Evolutionary conservation across 2,888 invertebrate species (phyloP), one percentile per base, ranked within the genome.

Genomic region (Linyphia triangularis): DNA sequence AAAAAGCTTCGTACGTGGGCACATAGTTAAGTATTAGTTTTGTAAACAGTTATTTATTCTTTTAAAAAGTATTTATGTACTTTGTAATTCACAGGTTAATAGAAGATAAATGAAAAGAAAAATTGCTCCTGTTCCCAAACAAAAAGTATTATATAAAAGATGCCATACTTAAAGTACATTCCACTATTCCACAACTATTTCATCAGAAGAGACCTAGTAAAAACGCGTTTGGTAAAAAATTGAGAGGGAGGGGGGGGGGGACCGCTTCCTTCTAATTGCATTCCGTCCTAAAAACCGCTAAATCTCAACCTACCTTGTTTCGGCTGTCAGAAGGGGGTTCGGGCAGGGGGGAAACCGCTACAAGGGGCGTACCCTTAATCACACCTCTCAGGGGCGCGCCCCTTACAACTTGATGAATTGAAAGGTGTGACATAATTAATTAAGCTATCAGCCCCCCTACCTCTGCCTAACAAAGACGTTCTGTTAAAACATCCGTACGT

Each of bases 401-500:
- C 72, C 63, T 22, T 37, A 13, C 84, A 26, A 69, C 51, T 51
- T 77, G 84, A 84, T 84, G 67, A 84, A 84, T 84, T 69, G 84
- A 84, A 73, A 84, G 84, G 84, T 84, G 84, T 84, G 84, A 84
- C 73, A 77, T 84, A 84, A 84, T 84, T 84, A 84, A 84, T 84
- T 84, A 84, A 84, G 75, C 84, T 84, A 84, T 84, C 84, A 84
- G 37, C 57, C 40, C 26, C 33, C 57, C 84, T n/a, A n/a, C n/a
- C n/a, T n/a, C n/a, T n/a, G n/a, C 59, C 73, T 84, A 77, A 84
- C 84, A 84, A 84, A 84, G 84, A 84, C 84, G 69, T 84, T 75
- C 51, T 67, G 84, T 67, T 75, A 57, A 33, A 57, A 77, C 84
- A 69, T 75, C 84, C 40, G 26, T 24, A 16, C n/a, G n/a, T n/a